phyloP scores from a whole-genome alignment of 1,140 invertebrate genomes.

The Psix sp. region DNA sequence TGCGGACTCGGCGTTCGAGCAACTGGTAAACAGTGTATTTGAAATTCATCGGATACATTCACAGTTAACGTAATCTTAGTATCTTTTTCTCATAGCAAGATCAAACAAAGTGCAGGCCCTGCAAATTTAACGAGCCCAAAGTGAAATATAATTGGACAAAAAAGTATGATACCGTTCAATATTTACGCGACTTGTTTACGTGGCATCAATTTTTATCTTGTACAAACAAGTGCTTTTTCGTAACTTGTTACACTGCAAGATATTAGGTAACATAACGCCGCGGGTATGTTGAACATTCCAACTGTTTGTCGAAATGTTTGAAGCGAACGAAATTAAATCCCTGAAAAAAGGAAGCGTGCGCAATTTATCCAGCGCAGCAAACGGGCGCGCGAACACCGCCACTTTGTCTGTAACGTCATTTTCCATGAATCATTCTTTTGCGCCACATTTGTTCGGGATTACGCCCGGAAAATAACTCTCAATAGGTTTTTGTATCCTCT shows the following conservation, averaged over 20 bases:
- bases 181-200: slow-evolving; percentile 8
- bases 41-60: slow-evolving; percentile 41
- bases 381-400: slow-evolving; percentile 7
- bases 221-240: not conserved
- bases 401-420: slow-evolving; percentile 46
- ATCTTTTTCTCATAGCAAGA: slow-evolving; percentile 18
- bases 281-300: not conserved
- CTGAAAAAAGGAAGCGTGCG: slow-evolving; percentile 22
- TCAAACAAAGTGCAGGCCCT: slow-evolving; percentile 28
- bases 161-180: slow-evolving; percentile 8
- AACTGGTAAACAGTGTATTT: slow-evolving; percentile 24
- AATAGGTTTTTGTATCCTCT: slow-evolving; percentile 40
- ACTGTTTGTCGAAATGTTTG: slow-evolving; percentile 12
- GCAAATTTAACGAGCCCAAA: slow-evolving; percentile 13
- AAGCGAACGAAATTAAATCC: slow-evolving; percentile 42
- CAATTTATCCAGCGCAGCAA: slow-evolving; percentile 29
- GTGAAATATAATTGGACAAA: slow-evolving; percentile 17
- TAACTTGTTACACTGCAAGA: not conserved
- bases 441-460: slow-evolving; percentile 50
- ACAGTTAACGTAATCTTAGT: slow-evolving; percentile 34
- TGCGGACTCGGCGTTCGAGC: slow-evolving; percentile 24
- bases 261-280: not conserved
- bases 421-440: slow-evolving; percentile 53
- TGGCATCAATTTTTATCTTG: slow-evolving; percentile 1
- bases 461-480: slow-evolving; percentile 45